Percentiles rank a stretch among this genome's conserved stretches.
Evolutionary conservation across 1,140 invertebrate species (phyloP).

Genomic region (Philopotamus ludificatus): DNA sequence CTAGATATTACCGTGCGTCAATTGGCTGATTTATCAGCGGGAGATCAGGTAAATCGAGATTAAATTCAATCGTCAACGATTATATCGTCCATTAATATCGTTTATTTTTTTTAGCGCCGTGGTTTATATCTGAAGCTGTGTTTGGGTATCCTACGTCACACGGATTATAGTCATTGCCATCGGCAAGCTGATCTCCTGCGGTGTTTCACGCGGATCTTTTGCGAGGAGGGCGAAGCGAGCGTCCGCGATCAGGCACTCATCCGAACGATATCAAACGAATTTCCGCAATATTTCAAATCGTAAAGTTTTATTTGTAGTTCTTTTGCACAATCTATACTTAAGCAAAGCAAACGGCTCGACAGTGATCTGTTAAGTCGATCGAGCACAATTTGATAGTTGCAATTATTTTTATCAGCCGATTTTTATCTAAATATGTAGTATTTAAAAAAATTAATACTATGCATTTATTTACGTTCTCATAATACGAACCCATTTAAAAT

Average conservation of each 20-base stretch:
- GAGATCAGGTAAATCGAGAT: constrained; percentile 70
- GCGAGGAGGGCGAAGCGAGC: constrained; percentile 73
- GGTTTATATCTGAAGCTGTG: constrained; percentile 75
- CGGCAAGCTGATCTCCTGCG: constrained; percentile 74
- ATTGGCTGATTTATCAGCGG: constrained; percentile 83
- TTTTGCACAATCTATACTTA: background rate
- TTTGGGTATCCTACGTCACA: constrained; percentile 72
- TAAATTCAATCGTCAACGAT: background rate
- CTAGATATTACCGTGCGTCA: constrained; percentile 89
- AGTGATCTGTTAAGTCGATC: no score
- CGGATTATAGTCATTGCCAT: constrained; percentile 75
- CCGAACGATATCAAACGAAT: constrained; percentile 77
- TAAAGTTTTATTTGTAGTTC: constrained; percentile 42
- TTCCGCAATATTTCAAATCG: constrained; percentile 78
- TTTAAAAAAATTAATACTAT: no score
- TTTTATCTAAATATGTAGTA: no score
- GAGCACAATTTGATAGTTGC: no score
- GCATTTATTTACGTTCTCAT: no score
- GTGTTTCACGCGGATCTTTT: constrained; percentile 80
- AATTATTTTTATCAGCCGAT: no score
- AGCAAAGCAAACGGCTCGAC: no score
- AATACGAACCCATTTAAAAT: no score
- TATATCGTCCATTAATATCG: background rate
- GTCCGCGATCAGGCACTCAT: constrained; percentile 73
- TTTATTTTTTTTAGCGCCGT: constrained; percentile 58